phyloP scores from a whole-genome alignment of 2,797 vertebrate species.

The Glossophaga mutica region DNA sequence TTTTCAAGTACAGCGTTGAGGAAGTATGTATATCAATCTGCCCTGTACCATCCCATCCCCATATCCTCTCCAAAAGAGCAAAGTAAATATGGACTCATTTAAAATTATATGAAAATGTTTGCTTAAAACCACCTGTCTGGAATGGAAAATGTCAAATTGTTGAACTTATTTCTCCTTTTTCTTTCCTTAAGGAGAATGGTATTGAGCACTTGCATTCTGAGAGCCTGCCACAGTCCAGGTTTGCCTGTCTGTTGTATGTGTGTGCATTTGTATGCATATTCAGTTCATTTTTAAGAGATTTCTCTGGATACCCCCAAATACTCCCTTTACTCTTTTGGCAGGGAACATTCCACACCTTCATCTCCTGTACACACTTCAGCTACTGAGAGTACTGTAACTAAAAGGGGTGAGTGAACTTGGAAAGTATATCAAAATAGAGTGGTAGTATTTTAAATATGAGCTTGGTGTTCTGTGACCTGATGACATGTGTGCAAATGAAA shows the following conservation, averaged over 20 bases:
- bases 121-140: neutral
- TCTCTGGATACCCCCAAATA: neutral
- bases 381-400: neutral
- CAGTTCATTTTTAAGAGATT: neutral
- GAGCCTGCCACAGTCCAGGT: slow-evolving; percentile 72
- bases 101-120: slow-evolving; percentile 23
- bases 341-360: slow-evolving; percentile 33
- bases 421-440: neutral
- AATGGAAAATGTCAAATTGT: slow-evolving; percentile 21
- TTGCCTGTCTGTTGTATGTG: slow-evolving; percentile 36
- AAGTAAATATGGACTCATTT: slow-evolving; percentile 22
- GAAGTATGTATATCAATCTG: neutral
- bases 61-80: neutral
- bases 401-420: slow-evolving; percentile 66
- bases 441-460: neutral
- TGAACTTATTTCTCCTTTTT: neutral
- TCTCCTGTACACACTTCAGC: neutral
- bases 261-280: neutral
- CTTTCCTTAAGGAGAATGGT: slow-evolving; percentile 59
- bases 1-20: neutral
- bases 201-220: neutral
- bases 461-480: neutral
- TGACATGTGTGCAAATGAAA: neutral
- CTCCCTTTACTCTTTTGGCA: slow-evolving; percentile 59
- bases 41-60: neutral